These are phyloP conservation scores for Siderastrea siderea DNA, from an alignment of 92 coral and sea anemone genomes.

Conservation along the genomic window DNA sequence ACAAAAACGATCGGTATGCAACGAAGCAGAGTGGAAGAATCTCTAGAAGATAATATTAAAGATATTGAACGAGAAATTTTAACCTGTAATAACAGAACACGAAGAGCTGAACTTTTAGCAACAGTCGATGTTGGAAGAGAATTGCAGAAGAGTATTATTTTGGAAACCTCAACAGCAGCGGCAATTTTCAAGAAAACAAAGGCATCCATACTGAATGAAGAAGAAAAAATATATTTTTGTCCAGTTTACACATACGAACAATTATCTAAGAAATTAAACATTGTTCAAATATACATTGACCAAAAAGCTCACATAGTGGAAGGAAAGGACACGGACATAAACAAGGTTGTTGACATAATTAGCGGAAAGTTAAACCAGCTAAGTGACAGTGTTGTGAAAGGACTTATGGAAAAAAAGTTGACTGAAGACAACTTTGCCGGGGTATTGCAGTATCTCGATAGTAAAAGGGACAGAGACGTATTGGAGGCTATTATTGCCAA, in stretches of 20 bases:
- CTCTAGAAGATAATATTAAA: slow-evolving; percentile 16
- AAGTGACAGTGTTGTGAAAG: neutral
- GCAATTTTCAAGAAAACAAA: slow-evolving; percentile 30
- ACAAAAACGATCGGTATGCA: slow-evolving; percentile 16
- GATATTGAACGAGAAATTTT: neutral
- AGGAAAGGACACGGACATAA: slow-evolving; percentile 13
- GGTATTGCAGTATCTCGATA: slow-evolving; percentile 18
- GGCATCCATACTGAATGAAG: slow-evolving; percentile 5
- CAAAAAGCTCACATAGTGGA: slow-evolving; percentile 41
- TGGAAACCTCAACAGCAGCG: slow-evolving; percentile 48
- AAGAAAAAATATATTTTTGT: slow-evolving; percentile 19
- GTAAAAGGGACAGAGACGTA: slow-evolving; percentile 52
- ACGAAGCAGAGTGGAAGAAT: slow-evolving; percentile 35
- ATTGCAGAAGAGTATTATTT: slow-evolving; percentile 34
- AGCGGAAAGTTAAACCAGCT: neutral
- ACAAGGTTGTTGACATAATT: slow-evolving; percentile 18
- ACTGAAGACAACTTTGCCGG: neutral
- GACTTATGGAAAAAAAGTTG: neutral
- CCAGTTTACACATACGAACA: slow-evolving; percentile 51
- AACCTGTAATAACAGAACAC: neutral
- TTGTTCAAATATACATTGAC: slow-evolving; percentile 48
- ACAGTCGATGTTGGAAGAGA: slow-evolving; percentile 34
- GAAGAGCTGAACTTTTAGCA: slow-evolving; percentile 26
- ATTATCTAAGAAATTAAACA: slow-evolving; percentile 28
- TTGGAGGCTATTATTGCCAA: slow-evolving; percentile 50